Evolutionary conservation across 2,797 vertebrate genomes (phyloP), one percentile per base, ranked within the genome.

Genomic region (Pteronotus mesoamericanus): DNA sequence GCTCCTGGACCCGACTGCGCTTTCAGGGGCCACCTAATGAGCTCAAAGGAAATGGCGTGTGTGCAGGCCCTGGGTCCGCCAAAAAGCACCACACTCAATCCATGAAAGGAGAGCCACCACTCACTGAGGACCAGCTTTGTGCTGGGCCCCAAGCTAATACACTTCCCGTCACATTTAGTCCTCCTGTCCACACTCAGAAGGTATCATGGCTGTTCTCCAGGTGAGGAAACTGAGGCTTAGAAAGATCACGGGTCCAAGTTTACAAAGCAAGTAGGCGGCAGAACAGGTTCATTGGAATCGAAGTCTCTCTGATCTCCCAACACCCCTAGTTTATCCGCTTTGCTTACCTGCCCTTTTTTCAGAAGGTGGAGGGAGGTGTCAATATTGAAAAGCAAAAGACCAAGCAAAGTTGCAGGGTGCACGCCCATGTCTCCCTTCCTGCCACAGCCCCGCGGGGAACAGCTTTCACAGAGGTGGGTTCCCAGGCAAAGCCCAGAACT

Each of bases 1-100:
- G 19, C 86, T 85, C 91, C 55, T 34, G 29, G 75, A n/a, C 80
- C 37, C 0, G 3, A 22, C 71, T 93, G 88, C 69, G 15, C 87
- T 71, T 71, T 64, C 66, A 55, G 42, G 66, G 59, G 59, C 71
- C 86, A 77, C 89, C 86, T 91, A 46, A 79, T 44, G 57, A 91
- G 61, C 74, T 86, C 72, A 61, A 4, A 95, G 71, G 57, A 75
- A 84, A 92, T 7, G n/a, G 24, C 1, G 1, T 57, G 37, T 37
- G 19, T 32, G 18, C 82, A 44, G 78, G 74, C 88, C 8, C 88
- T 11, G 34, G 88, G 44, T 42, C 64, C 24, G 22, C 77, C 84
- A 37, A 3, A 80, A 85, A 59, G 51, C 61, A 51, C 51, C 18
- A 0, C 1, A 1, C 61, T 75, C 24, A 6, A 2, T 69, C 77